Evolutionary conservation across 2,888 invertebrate species (phyloP), one percentile per base, ranked within the genome.

Genomic region (Labia minor): DNA sequence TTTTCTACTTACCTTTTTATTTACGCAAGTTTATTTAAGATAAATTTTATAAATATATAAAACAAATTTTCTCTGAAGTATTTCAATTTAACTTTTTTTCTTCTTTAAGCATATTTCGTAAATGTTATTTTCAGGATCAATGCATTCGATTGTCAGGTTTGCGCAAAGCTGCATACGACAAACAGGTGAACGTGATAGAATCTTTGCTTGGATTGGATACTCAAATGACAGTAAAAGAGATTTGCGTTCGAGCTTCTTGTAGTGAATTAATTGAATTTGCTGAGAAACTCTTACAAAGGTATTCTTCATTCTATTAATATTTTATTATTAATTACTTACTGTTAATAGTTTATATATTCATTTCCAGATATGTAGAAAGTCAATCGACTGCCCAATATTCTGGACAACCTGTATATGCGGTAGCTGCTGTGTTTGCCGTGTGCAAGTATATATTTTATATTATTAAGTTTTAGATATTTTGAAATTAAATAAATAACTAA

Each of bases 251-350:
- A 16, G 49, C 49, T 8, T 4, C 49, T 11, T 16, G 14, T 14
- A 49, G 49, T 49, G 49, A 49, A 49, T 49, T 49, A 49, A 49
- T 49, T 14, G 49, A 49, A n/a, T 49, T 49, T 16, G 49, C 49
- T 10, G 49, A 49, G 16, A 49, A 49, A 49, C 14, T 49, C 3
- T 49, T 49, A 49, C 49, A 49, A 49, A 49, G 49, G 49, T 49
- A 26, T 26, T 6, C 3, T 26, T 26, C 26, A 26, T 8, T 6
- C 26, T 26, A 6, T 26, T 3, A 26, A 26, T 26, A 26, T 26
- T 26, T 26, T 26, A 6, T 26, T 26, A 26, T 26, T 26, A 26
- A 8, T 3, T 26, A 26, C 26, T 26, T 26, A n/a, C n/a, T n/a
- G n/a, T n/a, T n/a, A 26, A 26, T 26, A 8, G 8, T 26, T 26